Evolutionary conservation across 1,140 invertebrate genomes (phyloP), one percentile per base, ranked within the genome.

Genomic region (Ylistrum balloti): DNA sequence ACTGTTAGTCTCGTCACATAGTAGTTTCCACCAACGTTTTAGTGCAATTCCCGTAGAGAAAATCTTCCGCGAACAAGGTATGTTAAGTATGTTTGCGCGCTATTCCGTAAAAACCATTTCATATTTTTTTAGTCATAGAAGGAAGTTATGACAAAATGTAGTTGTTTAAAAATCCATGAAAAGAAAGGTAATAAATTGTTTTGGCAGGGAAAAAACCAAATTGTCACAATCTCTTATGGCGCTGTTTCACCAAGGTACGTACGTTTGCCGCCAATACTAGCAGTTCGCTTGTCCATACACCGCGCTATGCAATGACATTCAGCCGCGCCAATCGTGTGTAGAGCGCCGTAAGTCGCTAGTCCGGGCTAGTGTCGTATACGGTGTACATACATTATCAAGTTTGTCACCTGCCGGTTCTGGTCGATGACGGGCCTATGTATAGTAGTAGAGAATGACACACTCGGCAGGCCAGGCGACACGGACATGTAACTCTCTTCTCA

Each of bases 381-480:
- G 22, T 74, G 56, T 74, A 74, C 56, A 74, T 74, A 74, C n/a
- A 74, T 74, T 74, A 74, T 74, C 20, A 74, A 74, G n/a, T 74
- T 74, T 74, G 56, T 74, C 56, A 74, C 56, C 56, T 74, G 56
- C 56, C 56, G 56, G 41, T 74, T 74, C 56, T 74, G 56, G 56
- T 74, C 56, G 56, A 74, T 74, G 56, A 5, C 56, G 56, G 56
- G 56, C 22, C 56, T 74, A 74, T 74, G 56, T 74, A 74, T 74
- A 74, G 56, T 74, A 74, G 56, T 74, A 74, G 56, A n/a, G 56
- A 28, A 74, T 74, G n/a, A 20, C 13, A 38, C 15, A 17, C 22
- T 17, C 3, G 28, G 56, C 28, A 74, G 56, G 28, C 28, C 56
- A 28, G 56, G 41, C 41, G 9, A 45, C 17, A 45, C 41, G 41